Conservation (phyloP, 2,113 vertebrate genomes). For the Spermophilus dauricus region DNA sequence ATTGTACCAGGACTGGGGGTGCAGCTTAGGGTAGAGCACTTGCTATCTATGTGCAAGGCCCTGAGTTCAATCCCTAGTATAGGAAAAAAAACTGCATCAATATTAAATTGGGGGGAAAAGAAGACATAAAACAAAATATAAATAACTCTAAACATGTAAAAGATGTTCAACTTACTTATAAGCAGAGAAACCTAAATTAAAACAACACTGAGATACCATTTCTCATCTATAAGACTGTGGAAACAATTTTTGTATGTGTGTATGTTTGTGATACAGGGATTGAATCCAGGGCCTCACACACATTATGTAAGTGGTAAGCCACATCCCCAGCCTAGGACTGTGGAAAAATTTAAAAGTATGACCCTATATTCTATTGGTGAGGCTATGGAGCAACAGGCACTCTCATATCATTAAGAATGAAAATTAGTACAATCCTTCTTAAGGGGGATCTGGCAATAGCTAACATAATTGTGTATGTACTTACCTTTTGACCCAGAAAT, state of each 20-base stretch:
- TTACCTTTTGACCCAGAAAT: slow-evolving; percentile 46
- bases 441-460: slow-evolving; percentile 19
- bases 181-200: slow-evolving; percentile 37
- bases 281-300: too few relatives aligned
- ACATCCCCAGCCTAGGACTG: too few relatives aligned
- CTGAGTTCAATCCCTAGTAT: too few relatives aligned
- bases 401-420: not conserved
- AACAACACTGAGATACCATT: not conserved
- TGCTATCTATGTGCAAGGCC: too few relatives aligned
- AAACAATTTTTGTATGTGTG: too few relatives aligned
- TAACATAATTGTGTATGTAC: not conserved
- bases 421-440: slow-evolving; percentile 13
- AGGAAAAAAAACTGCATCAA: not conserved
- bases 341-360: not conserved
- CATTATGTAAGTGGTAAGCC: too few relatives aligned
- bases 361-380: not conserved
- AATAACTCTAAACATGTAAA: slow-evolving; percentile 46
- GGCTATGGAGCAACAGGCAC: not conserved
- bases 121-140: not conserved
- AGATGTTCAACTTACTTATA: not conserved
- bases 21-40: too few relatives aligned
- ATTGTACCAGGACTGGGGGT: too few relatives aligned
- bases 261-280: too few relatives aligned
- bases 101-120: not conserved
- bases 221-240: not conserved